Evolutionary conservation across 2,113 vertebrate genomes (phyloP).

Genomic region (Microcebus murinus): DNA sequence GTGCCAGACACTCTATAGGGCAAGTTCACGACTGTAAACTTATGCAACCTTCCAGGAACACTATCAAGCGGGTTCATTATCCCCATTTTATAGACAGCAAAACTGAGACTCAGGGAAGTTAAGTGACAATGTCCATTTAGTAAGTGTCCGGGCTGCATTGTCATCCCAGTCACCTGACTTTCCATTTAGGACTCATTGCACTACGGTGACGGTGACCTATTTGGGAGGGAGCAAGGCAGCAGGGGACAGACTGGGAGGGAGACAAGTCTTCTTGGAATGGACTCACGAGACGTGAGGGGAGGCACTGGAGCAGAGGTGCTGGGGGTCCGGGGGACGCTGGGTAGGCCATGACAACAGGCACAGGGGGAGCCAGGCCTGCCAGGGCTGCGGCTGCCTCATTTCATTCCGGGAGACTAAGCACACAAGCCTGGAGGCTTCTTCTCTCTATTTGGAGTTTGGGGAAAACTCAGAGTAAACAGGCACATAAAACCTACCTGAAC

Average conservation of each 20-base stretch:
- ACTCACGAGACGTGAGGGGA: fast-evolving
- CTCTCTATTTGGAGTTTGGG: not conserved
- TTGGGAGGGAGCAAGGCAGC: not conserved
- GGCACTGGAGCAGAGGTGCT: not conserved
- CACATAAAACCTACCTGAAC: not conserved
- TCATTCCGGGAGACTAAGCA: not conserved
- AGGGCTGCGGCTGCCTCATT: fast-evolving
- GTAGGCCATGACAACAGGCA: not conserved
- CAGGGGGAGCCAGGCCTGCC: not conserved
- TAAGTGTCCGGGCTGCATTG: fast-evolving
- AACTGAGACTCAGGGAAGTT: not conserved
- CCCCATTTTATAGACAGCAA: not conserved
- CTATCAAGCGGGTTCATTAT: fast-evolving
- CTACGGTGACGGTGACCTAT: fast-evolving
- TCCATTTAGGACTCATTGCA: not conserved
- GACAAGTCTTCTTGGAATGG: not conserved
- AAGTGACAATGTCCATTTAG: not conserved
- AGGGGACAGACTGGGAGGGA: not conserved
- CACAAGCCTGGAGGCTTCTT: not conserved
- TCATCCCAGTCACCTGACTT: not conserved
- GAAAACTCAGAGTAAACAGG: not conserved
- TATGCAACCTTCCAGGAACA: not conserved
- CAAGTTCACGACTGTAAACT: not conserved
- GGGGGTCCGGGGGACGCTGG: not conserved
- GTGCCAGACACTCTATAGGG: not conserved